Percentiles rank a stretch among this genome's conserved stretches.
phyloP scores from a whole-genome alignment of 2,888 invertebrate species.

The Lasioglossum vierecki region DNA sequence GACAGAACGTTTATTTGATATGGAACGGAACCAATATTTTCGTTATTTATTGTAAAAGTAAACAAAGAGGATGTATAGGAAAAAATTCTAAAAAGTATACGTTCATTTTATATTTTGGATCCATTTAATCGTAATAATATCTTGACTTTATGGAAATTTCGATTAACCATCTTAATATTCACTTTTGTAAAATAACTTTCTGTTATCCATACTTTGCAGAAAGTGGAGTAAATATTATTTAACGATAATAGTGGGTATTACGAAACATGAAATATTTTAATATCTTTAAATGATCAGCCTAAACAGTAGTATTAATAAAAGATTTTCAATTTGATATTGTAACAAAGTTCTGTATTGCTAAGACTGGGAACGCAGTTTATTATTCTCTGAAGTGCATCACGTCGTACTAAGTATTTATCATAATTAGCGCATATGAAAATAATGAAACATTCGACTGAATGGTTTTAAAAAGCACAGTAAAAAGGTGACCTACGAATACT shows the following conservation, averaged over 20 bases:
- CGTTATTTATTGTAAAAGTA: conserved; percentile 42
- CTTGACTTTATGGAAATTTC: conserved; percentile 8
- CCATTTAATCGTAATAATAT: conserved; percentile 10
- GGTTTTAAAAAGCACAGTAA: conserved; percentile 27
- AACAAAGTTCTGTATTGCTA: conserved; percentile 20
- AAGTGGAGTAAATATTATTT: conserved; percentile 9
- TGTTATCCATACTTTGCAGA: neutral
- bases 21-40: conserved; percentile 38
- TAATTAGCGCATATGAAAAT: conserved; percentile 19
- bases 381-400: conserved; percentile 30
- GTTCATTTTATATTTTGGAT: conserved; percentile 27
- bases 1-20: conserved; percentile 39
- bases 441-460: conserved; percentile 25
- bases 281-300: conserved; percentile 41
- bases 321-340: conserved; percentile 19
- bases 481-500: conserved; percentile 24
- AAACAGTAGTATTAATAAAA: conserved; percentile 30
- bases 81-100: conserved; percentile 22
- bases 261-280: conserved; percentile 25
- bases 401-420: conserved; percentile 16
- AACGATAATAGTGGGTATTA: conserved; percentile 1
- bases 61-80: conserved; percentile 9
- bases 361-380: conserved; percentile 39
- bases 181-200: conserved; percentile 12
- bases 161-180: conserved; percentile 13